Evolutionary conservation across 1,140 invertebrate species (phyloP).

Genomic region (Brachionus rubens): DNA sequence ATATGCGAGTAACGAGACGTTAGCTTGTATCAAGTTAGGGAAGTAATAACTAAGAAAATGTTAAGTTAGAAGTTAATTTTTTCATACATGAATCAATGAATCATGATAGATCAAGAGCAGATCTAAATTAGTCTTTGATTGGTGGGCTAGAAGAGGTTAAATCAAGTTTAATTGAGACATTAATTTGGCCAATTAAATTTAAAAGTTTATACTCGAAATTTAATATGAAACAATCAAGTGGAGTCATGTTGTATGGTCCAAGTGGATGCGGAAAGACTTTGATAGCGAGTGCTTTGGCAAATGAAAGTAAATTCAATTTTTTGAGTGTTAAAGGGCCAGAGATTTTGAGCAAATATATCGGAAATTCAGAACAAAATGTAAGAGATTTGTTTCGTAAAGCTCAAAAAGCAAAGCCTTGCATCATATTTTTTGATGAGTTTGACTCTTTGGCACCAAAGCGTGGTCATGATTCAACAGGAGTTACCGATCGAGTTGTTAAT

Average conservation of each 20-base stretch:
- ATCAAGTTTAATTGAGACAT: constrained; percentile 69
- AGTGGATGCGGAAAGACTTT: constrained; percentile 73
- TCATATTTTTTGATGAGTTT: constrained; percentile 97
- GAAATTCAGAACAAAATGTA: constrained; percentile 92
- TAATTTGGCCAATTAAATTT: constrained; percentile 80
- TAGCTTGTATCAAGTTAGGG: too few relatives aligned
- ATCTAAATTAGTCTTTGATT: constrained; percentile 69
- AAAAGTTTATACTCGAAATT: constrained; percentile 47
- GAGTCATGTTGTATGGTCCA: constrained; percentile 84
- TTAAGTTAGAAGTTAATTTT: too few relatives aligned
- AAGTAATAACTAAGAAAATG: too few relatives aligned
- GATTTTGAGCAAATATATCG: constrained; percentile 92
- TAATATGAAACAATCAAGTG: constrained; percentile 72
- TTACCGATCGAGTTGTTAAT: constrained; percentile 96
- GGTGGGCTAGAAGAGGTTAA: constrained; percentile 76
- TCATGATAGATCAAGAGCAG: constrained; percentile 42
- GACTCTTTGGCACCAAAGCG: constrained; percentile 92
- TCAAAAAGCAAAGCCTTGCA: constrained; percentile 80
- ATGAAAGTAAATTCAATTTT: constrained; percentile 63
- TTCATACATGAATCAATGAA: too few relatives aligned
- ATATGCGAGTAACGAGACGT: too few relatives aligned
- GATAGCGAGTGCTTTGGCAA: constrained; percentile 80
- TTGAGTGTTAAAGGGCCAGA: constrained; percentile 80
- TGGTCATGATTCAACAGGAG: constrained; percentile 93
- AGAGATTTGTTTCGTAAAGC: constrained; percentile 83